Base-by-base conservation (phyloP, 2,888 invertebrate genomes). In the Cheilosia scutellata region DNA sequence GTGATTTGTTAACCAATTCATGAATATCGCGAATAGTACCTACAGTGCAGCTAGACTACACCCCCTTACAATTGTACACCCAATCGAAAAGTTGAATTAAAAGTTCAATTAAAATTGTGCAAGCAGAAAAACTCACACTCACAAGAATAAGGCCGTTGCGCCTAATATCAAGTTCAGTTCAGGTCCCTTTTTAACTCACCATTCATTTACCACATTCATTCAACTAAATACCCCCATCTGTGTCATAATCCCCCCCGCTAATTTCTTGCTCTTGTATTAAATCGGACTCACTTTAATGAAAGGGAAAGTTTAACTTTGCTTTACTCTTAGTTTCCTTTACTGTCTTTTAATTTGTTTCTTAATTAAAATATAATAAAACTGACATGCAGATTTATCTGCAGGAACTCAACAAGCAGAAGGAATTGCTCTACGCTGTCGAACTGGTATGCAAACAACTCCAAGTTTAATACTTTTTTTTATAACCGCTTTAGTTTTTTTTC, bases 391-490 rank as follows among this genome's bases (percentile, higher is more conserved):
- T 96, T 93, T 96, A 96, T 95, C 95, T 96, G 94, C 96, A 97
- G 93, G 97, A 97, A 95, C 96, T 97, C 94, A 96, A 95, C 94
- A 96, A 96, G 94, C 96, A 96, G 94, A 95, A 96, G 94, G 96
- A 96, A 94, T 94, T 96, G 94, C 94, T 96, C 93, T 95, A 96
- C 94, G 95, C 96, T 93, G 96, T 96, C 93, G 96, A 96, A 94
- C 94, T 96, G 96, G 96, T 96, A 95, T 94, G 95, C 20, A 53
- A 71, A 58, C 47, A 62, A 53, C 20, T 51, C 60, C 40, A 25
- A 51, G 27, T 66, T 55, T 44, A 37, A 49, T 58, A n/a, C 0
- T 42, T n/a, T 7, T 63, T 53, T 42, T 33, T 31, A 27, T 44
- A 55, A 44, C 55, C 16, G 63, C 65, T 78, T 78, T 37, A 13